Conservation (phyloP, 1,140 invertebrate genomes). For the Lordiphosa stackelbergi region DNA sequence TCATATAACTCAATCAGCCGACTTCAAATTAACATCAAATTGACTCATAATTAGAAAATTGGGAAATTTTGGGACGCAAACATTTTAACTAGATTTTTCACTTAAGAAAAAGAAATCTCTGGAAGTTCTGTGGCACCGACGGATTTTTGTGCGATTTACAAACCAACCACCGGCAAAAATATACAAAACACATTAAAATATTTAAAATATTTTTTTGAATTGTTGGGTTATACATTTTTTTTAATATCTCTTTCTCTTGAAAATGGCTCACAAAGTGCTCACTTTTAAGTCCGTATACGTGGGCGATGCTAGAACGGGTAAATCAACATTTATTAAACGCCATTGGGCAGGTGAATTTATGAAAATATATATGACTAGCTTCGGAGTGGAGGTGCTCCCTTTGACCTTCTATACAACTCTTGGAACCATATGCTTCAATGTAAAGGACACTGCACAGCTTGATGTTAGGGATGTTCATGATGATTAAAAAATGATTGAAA, state of each 20-base stretch:
- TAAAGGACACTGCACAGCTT: constrained; percentile 95
- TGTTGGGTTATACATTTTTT: background rate
- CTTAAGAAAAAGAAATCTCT: no score
- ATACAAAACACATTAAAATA: background rate
- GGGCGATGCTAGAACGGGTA: constrained; percentile 98
- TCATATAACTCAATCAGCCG: no score
- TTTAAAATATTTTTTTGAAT: background rate
- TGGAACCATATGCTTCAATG: constrained; percentile 96
- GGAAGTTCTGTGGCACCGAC: no score
- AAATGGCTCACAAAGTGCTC: background rate
- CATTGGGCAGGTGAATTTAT: constrained; percentile 98
- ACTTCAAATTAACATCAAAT: no score
- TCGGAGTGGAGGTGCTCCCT: constrained; percentile 98
- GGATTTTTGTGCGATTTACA: no score
- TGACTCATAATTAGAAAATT: no score
- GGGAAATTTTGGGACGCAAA: no score
- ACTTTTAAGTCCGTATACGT: constrained; percentile 97
- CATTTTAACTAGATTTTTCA: no score
- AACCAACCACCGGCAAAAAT: no score
- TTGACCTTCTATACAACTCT: constrained; percentile 96
- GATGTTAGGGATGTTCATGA: constrained; percentile 98
- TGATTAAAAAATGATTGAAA: no score
- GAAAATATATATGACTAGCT: constrained; percentile 98
- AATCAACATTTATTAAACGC: constrained; percentile 98
- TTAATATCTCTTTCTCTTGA: background rate